phyloP scores from a whole-genome alignment of 2,888 invertebrate species.

The Xanthia icteritia region DNA sequence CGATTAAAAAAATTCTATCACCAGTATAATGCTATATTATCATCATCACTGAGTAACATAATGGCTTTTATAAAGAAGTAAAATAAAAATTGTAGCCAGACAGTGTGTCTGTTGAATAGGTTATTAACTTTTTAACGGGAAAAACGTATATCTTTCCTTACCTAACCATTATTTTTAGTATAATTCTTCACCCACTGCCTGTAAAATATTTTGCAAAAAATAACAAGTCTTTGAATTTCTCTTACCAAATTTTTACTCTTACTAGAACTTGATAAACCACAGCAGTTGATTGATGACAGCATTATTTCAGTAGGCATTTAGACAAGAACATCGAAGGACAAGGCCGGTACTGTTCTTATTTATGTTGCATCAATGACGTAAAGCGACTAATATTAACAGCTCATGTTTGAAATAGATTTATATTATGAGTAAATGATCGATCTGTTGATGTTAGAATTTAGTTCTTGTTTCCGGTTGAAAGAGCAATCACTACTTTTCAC shows the following conservation, averaged over 20 bases:
- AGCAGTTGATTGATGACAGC: conserved; percentile 37
- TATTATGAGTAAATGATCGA: conserved; percentile 4
- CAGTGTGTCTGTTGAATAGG: background rate
- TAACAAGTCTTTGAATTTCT: background rate
- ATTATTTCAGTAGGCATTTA: conserved; percentile 26
- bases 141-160: background rate
- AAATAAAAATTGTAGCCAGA: background rate
- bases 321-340: conserved; percentile 28
- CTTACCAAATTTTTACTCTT: conserved; percentile 32
- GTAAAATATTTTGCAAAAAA: background rate
- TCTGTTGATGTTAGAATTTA: background rate
- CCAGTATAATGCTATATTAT: too few species aligned
- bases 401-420: background rate
- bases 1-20: too few species aligned
- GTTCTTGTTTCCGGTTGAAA: background rate
- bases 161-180: background rate
- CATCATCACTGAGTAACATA: too few species aligned
- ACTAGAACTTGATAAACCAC: conserved; percentile 6
- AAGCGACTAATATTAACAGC: background rate
- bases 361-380: conserved; percentile 13
- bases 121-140: background rate
- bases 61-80: background rate
- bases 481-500: background rate
- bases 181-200: background rate
- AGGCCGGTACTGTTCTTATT: conserved; percentile 16